These are phyloP conservation scores for Cacatua alba DNA, from an alignment of 2,113 vertebrate genomes.

Conservation along the genomic window DNA sequence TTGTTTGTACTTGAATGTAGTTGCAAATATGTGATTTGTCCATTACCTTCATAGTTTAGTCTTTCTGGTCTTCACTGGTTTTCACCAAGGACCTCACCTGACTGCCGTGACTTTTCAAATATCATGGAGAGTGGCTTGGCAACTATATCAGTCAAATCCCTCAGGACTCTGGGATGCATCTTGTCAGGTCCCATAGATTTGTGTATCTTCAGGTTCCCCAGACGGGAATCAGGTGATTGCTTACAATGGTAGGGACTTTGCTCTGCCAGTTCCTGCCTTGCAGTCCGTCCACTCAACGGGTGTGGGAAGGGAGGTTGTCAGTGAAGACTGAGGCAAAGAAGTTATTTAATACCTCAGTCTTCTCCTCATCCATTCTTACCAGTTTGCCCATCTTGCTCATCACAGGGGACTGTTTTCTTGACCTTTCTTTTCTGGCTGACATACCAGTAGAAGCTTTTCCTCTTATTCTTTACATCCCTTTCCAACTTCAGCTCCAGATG, in stretches of 20 bases:
- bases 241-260: background rate
- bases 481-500: background rate
- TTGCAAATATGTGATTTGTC: background rate
- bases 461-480: background rate
- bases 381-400: background rate
- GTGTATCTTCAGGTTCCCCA: rapidly evolving
- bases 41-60: background rate
- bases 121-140: background rate
- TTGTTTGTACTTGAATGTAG: background rate
- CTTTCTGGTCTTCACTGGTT: background rate
- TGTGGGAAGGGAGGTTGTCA: background rate
- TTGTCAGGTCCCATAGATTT: background rate
- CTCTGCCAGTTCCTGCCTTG: background rate
- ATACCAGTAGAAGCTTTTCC: background rate
- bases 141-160: background rate
- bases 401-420: background rate
- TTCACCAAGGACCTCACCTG: background rate
- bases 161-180: background rate
- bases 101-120: background rate
- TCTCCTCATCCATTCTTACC: background rate
- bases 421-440: background rate
- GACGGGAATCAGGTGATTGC: background rate
- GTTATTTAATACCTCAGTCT: background rate
- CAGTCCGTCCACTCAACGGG: background rate
- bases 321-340: background rate